Percentiles rank a stretch among this genome's conserved stretches.
Evolutionary conservation across 2,888 invertebrate genomes (phyloP).

Genomic region (Schrankia costaestrigalis): DNA sequence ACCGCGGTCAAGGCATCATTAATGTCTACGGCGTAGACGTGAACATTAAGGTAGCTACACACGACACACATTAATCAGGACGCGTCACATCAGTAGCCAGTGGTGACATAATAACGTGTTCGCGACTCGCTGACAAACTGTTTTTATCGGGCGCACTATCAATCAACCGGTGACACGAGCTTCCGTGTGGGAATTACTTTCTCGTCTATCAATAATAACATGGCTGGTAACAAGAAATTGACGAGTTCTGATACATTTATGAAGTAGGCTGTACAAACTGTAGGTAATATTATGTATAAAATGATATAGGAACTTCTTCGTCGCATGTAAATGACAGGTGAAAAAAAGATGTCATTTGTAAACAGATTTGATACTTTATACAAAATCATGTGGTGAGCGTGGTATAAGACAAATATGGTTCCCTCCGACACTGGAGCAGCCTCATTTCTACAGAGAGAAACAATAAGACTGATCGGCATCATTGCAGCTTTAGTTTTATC

Average conservation of each 20-base stretch:
- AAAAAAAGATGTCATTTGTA: no score
- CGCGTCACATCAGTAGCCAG: constrained; percentile 49
- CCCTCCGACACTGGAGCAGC: no score
- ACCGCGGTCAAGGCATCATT: constrained; percentile 50
- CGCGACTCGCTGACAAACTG: constrained; percentile 57
- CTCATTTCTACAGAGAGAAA: no score
- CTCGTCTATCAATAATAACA: constrained; percentile 34
- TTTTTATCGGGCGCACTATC: constrained; percentile 66
- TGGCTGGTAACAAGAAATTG: constrained; percentile 22
- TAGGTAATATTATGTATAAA: no score
- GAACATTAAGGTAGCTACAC: constrained; percentile 49
- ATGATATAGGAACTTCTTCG: no score
- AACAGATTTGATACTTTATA: no score
- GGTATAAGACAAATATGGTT: no score
- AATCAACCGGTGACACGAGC: constrained; percentile 63
- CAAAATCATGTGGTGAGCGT: no score
- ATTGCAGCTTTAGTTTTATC: no score
- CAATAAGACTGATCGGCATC: no score
- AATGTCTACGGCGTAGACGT: constrained; percentile 46
- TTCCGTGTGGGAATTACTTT: constrained; percentile 69
- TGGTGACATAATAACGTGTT: constrained; percentile 72
- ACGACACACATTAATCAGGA: constrained; percentile 66
- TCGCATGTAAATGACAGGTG: no score
- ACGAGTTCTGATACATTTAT: constrained; percentile 9
- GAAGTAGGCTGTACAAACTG: no score